Percentiles rank a stretch among this genome's conserved stretches.
These are phyloP conservation scores for Clarias pachynema DNA, from an alignment of 2,797 vertebrate genomes.

Conservation along the genomic window DNA sequence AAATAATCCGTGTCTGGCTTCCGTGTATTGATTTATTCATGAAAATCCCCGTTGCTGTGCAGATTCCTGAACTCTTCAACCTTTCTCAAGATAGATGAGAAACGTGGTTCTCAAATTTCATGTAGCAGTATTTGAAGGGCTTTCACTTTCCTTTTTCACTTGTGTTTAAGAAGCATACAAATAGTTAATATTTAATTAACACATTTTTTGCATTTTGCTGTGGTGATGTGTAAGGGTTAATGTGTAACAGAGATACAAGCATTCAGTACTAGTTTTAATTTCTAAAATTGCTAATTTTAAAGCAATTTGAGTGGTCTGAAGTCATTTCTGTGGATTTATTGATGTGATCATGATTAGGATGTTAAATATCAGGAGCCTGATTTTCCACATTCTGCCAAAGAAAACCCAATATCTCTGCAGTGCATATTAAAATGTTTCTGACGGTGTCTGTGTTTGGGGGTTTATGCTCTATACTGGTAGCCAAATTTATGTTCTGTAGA, in stretches of 20 bases:
- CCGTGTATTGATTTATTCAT: background rate
- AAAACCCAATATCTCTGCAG: constrained; percentile 4
- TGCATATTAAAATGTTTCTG: background rate
- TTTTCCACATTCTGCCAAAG: background rate
- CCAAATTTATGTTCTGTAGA: background rate
- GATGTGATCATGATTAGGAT: background rate
- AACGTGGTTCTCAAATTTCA: background rate
- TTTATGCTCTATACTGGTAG: background rate
- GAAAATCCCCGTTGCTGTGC: background rate
- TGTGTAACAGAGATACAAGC: background rate
- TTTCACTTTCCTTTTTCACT: constrained; percentile 6
- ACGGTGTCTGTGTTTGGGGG: too few species aligned
- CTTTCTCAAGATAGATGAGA: background rate
- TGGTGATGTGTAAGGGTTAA: background rate
- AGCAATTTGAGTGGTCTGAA: background rate
- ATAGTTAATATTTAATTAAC: background rate
- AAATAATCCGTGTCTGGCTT: background rate
- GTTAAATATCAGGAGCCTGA: background rate
- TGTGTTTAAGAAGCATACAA: background rate
- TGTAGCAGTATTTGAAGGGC: constrained; percentile 22
- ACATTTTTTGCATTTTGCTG: background rate
- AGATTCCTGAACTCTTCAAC: background rate
- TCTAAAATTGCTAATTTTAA: background rate
- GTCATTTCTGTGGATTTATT: background rate
- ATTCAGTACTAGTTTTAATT: background rate